Conservation (phyloP, 2,797 vertebrate genomes). For the Liasis olivaceus region DNA sequence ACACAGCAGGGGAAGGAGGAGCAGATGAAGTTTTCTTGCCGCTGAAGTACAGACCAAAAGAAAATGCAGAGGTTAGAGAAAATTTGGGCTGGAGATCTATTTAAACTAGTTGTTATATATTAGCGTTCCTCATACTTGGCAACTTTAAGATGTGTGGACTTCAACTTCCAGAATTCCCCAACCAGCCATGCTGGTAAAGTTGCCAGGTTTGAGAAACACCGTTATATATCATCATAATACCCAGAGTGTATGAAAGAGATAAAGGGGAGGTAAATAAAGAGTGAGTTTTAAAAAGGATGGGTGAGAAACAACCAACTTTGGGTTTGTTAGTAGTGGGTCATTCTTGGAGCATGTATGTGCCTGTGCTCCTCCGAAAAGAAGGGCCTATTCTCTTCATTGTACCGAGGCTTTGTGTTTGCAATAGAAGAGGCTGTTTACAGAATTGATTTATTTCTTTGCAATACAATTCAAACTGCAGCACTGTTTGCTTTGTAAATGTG, state of each 20-base stretch:
- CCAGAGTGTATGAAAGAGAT: not conserved
- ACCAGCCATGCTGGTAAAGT: not conserved
- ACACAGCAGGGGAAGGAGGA: not conserved
- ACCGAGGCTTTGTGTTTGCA: not conserved
- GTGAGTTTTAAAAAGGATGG: not conserved
- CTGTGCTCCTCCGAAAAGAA: not conserved
- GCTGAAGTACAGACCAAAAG: not conserved
- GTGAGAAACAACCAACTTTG: not conserved
- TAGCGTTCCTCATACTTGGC: not conserved
- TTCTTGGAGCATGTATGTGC: not conserved
- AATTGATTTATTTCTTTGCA: not conserved
- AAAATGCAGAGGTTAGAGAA: not conserved
- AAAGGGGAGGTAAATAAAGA: not conserved
- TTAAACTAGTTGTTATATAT: not conserved
- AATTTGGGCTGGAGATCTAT: not conserved
- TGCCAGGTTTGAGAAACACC: too few species aligned
- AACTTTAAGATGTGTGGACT: not conserved
- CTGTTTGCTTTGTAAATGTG: constrained; percentile 5
- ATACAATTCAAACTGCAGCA: not conserved
- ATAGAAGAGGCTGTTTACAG: not conserved
- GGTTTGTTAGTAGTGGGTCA: not conserved
- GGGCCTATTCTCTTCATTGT: not conserved
- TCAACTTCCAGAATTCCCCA: not conserved
- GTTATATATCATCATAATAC: too few species aligned
- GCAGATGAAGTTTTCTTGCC: not conserved